Percentiles rank a stretch among this genome's conserved stretches.
Evolutionary conservation across 2,888 invertebrate genomes (phyloP).

Genomic region (Ditylenchus weischeri): DNA sequence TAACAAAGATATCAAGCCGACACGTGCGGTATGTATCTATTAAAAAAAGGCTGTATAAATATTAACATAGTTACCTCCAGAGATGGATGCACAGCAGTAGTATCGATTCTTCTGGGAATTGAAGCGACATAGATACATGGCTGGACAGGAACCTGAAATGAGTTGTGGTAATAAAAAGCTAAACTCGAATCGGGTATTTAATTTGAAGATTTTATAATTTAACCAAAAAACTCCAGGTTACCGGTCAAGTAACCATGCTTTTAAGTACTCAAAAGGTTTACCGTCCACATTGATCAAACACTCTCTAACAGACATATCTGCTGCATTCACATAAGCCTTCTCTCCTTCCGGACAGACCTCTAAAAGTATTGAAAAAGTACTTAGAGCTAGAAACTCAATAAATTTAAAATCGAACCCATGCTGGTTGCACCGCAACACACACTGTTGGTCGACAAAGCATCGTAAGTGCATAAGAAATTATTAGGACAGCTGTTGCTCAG

Average conservation of each 20-base stretch:
- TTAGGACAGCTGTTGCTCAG: constrained; percentile 55
- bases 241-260: no score
- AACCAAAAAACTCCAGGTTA: no score
- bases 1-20: no score
- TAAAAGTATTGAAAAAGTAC: constrained; percentile 22
- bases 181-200: no score
- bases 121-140: constrained; percentile 57
- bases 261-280: no score
- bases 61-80: constrained; percentile 31
- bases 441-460: constrained; percentile 48
- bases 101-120: constrained; percentile 52
- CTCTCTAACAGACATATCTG: constrained; percentile 54
- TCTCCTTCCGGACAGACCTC: constrained; percentile 57
- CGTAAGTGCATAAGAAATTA: constrained; percentile 55
- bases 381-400: neutral
- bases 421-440: constrained; percentile 58
- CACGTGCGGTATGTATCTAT: no score
- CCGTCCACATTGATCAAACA: constrained; percentile 56
- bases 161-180: no score
- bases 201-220: no score
- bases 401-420: constrained; percentile 40
- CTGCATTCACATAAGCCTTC: constrained; percentile 57
- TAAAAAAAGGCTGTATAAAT: no score
- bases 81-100: constrained; percentile 57
- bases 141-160: constrained; percentile 43